Conservation (phyloP, 1,140 invertebrate species). For the Eupeodes corollae region DNA sequence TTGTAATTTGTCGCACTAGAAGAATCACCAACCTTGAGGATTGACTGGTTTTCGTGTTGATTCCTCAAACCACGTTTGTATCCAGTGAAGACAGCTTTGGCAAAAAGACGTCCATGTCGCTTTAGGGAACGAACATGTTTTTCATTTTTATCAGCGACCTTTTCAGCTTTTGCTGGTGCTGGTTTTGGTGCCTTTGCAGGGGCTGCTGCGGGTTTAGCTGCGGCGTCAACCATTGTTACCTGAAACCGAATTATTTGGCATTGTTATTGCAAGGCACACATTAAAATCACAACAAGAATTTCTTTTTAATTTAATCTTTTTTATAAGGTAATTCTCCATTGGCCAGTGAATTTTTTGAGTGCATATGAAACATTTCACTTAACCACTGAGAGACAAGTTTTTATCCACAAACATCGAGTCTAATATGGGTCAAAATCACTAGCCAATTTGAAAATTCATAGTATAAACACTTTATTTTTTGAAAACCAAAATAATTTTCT, state of each 20-base stretch:
- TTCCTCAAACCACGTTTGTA: constrained; percentile 94
- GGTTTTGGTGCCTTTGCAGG: constrained; percentile 45
- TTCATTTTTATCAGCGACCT: constrained; percentile 41
- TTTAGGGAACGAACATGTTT: constrained; percentile 43
- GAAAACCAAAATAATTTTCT: background rate
- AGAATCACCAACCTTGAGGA: constrained; percentile 61
- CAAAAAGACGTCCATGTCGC: constrained; percentile 76
- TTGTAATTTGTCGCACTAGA: background rate
- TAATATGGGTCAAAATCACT: too few relatives aligned
- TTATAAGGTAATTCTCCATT: background rate
- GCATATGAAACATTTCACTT: background rate
- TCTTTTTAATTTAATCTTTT: too few relatives aligned
- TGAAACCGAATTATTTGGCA: constrained; percentile 7
- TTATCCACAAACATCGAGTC: constrained; percentile 3
- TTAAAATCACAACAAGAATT: constrained; percentile 11
- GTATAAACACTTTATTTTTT: background rate
- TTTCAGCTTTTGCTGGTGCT: constrained; percentile 45
- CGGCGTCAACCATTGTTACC: constrained; percentile 34
- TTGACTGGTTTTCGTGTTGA: constrained; percentile 93
- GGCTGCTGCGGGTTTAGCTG: constrained; percentile 29
- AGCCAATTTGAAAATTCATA: too few relatives aligned
- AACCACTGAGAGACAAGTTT: background rate
- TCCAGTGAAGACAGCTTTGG: constrained; percentile 95
- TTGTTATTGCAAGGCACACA: constrained; percentile 7
- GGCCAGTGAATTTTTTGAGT: too few relatives aligned